Conservation (phyloP, 2,888 invertebrate genomes). For the Agrotis clavis region DNA sequence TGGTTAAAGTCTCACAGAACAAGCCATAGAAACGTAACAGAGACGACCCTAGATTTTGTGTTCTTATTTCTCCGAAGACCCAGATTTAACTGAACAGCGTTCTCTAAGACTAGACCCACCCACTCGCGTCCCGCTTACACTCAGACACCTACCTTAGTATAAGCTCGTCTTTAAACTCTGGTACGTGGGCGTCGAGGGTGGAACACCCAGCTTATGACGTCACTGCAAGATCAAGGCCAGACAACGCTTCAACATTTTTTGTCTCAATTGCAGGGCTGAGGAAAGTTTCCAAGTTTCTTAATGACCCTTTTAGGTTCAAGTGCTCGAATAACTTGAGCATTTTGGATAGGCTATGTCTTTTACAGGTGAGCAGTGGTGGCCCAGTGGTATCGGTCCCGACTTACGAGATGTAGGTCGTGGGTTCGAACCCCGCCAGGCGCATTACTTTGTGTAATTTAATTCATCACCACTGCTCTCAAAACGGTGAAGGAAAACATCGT, state of each 20-base stretch:
- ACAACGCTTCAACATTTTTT: constrained; percentile 54
- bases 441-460: too few relatives aligned
- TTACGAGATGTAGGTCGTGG: too few relatives aligned
- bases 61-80: neutral
- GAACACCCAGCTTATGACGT: constrained; percentile 61
- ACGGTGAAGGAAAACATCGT: too few relatives aligned
- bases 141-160: neutral
- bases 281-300: constrained; percentile 44
- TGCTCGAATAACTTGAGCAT: constrained; percentile 10
- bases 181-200: constrained; percentile 61
- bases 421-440: too few relatives aligned
- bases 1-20: too few relatives aligned
- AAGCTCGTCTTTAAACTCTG: constrained; percentile 40
- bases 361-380: too few relatives aligned
- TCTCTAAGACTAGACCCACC: too few relatives aligned
- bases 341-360: constrained; percentile 3
- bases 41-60: too few relatives aligned
- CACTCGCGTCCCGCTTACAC: neutral
- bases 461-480: too few relatives aligned
- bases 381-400: too few relatives aligned
- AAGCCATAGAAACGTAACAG: too few relatives aligned
- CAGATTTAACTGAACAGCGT: neutral
- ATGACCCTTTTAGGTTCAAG: constrained; percentile 29
- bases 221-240: constrained; percentile 68
- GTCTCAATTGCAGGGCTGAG: constrained; percentile 39